Evolutionary conservation across 1,140 invertebrate genomes (phyloP).

Genomic region (Leptonema lineaticorne): DNA sequence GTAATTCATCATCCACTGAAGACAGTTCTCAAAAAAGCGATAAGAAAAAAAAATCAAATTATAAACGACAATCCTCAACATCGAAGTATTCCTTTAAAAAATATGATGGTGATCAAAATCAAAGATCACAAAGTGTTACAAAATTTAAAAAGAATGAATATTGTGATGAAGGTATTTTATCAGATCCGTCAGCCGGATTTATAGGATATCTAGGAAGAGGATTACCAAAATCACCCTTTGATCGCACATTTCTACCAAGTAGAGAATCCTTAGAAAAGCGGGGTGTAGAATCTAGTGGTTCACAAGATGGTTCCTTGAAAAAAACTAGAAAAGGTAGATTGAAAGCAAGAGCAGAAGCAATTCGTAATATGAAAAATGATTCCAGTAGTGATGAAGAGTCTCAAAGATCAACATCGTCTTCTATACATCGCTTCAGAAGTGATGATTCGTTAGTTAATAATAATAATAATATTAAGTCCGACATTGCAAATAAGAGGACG

Average conservation of each 20-base stretch:
- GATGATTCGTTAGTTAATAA: conserved; percentile 63
- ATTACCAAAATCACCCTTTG: conserved; percentile 45
- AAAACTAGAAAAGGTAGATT: conserved; percentile 60
- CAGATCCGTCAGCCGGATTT: conserved; percentile 56
- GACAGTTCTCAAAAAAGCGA: conserved; percentile 54
- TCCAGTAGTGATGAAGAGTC: conserved; percentile 75
- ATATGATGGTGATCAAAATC: conserved; percentile 45
- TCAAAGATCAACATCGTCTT: conserved; percentile 64
- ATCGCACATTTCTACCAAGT: conserved; percentile 37
- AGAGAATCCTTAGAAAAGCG: conserved; percentile 42
- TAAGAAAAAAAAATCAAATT: conserved; percentile 52
- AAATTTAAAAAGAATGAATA: conserved; percentile 49
- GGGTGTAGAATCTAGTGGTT: conserved; percentile 47
- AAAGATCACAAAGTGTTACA: conserved; percentile 53
- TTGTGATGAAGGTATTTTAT: conserved; percentile 58
- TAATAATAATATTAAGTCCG: conserved; percentile 55
- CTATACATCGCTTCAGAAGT: conserved; percentile 63
- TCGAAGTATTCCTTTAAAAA: conserved; percentile 55
- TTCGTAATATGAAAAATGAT: conserved; percentile 61
- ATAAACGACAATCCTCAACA: conserved; percentile 48
- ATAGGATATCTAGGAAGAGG: conserved; percentile 52
- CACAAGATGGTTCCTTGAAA: conserved; percentile 56
- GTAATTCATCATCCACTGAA: conserved; percentile 63
- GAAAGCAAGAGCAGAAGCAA: conserved; percentile 66
- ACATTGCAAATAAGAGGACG: conserved; percentile 53